These are phyloP conservation scores for Rotaria sp. DNA, from an alignment of 2,888 invertebrate genomes.

Conservation along the genomic window DNA sequence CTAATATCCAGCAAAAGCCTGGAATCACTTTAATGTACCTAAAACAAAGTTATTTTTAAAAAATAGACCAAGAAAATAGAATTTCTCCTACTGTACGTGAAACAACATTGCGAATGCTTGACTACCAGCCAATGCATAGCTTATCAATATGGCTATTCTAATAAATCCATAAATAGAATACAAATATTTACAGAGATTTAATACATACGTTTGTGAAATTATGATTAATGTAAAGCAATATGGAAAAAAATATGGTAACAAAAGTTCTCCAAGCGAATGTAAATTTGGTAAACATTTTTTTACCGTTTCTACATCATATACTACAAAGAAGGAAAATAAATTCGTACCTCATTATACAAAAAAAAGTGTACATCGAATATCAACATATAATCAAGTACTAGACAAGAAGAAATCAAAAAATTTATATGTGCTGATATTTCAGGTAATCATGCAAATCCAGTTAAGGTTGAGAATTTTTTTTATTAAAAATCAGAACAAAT, in stretches of 20 bases:
- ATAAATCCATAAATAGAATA: background rate
- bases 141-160: conserved; percentile 50
- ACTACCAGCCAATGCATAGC: conserved; percentile 53
- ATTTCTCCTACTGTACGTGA: conserved; percentile 44
- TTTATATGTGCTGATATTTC: no score
- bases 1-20: conserved; percentile 50
- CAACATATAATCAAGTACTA: no score
- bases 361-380: no score
- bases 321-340: background rate
- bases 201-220: conserved; percentile 49
- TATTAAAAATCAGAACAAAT: no score
- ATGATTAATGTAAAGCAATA: conserved; percentile 49
- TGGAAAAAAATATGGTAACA: conserved; percentile 47
- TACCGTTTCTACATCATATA: background rate
- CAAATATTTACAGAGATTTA: background rate
- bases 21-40: conserved; percentile 51
- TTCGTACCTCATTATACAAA: no score
- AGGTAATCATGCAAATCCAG: no score
- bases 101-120: conserved; percentile 50
- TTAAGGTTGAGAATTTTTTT: no score
- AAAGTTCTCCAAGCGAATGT: conserved; percentile 49
- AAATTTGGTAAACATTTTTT: conserved; percentile 46
- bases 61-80: background rate
- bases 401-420: no score
- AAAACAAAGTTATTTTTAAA: conserved; percentile 40